Percentiles rank a stretch among this genome's conserved stretches.
Evolutionary conservation across 2,888 invertebrate species (phyloP).

Genomic region (Colostygia pectinataria): DNA sequence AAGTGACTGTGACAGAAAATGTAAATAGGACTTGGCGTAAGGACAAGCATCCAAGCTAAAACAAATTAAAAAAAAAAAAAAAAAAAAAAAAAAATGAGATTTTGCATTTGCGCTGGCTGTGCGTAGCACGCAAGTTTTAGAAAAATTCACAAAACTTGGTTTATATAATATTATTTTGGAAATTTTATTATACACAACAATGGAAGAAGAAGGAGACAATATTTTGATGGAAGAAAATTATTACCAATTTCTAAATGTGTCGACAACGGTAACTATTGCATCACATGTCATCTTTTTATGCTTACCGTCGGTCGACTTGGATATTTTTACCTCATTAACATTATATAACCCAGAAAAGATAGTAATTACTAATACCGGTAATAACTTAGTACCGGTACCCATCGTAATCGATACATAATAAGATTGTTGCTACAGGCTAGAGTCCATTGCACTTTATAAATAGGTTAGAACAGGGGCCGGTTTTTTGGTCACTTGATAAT

Average conservation of each 20-base stretch:
- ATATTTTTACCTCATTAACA: conserved; percentile 47
- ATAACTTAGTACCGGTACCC: too few relatives aligned
- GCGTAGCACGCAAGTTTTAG: neutral
- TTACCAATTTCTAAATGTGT: conserved; percentile 93
- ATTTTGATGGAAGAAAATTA: conserved; percentile 90
- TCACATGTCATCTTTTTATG: conserved; percentile 41
- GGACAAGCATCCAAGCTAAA: too few relatives aligned
- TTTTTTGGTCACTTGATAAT: too few relatives aligned
- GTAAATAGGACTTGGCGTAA: too few relatives aligned
- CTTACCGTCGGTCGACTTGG: conserved; percentile 40
- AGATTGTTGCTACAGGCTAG: too few relatives aligned
- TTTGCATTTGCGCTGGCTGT: too few relatives aligned
- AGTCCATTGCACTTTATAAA: too few relatives aligned
- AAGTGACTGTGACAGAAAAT: too few relatives aligned
- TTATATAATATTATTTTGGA: conserved; percentile 30
- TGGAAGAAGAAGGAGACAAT: conserved; percentile 88
- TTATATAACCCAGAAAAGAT: conserved; percentile 46
- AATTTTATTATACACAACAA: conserved; percentile 50
- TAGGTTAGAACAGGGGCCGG: too few relatives aligned
- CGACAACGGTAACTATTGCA: conserved; percentile 88
- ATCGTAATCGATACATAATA: too few relatives aligned
- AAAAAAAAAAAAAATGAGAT: too few relatives aligned
- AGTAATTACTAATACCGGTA: conserved; percentile 5
- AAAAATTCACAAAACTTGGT: conserved; percentile 1
- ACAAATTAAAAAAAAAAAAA: too few relatives aligned